Evolutionary conservation across 2,888 invertebrate genomes (phyloP), one percentile per base, ranked within the genome.

Genomic region (Lasius fuliginosus): DNA sequence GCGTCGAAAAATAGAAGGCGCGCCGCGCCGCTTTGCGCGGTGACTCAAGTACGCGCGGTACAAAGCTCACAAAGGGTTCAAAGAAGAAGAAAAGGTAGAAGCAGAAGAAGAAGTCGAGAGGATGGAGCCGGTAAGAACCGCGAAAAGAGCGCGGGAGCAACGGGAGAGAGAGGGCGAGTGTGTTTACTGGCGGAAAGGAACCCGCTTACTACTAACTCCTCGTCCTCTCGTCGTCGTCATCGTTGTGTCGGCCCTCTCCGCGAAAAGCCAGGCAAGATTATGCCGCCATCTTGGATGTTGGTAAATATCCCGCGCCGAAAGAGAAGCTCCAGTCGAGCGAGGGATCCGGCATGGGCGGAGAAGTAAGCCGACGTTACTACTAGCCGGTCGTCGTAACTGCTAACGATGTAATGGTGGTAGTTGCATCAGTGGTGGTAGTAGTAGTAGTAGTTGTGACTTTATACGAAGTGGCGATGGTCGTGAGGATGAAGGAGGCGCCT

Each of bases 241-340:
- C 42, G 56, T 77, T n/a, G n/a, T 65, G n/a, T 65, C 42, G 40
- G 67, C 40, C 18, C 92, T 92, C 92, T 92, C 85, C 87, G 82
- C 89, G 90, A 90, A 90, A 86, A 91, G 92, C 92, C 91, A n/a
- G 90, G 91, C 89, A 92, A 94, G 94, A 94, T 94, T 94, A 93
- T 92, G 90, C 92, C 93, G 94, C 94, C 94, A 94, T 94, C 94
- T 94, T 94, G 94, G 93, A 94, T 94, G 94, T 94, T 94, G 93
- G 94, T 94, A 94, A 94, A 94, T 94, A 94, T 94, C 93, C 92
- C 94, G 91, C 90, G 90, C 90, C 91, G 89, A 92, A 92, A 91
- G 92, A 90, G 92, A 79, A 60, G 69, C 84, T 83, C 33, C 23
- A 49, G 88, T 89, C 87, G 90, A 83, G 86, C 84, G 88, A 90